These are phyloP conservation scores for Gyrodactylus salaris DNA, from an alignment of 1,140 invertebrate species.

Conservation along the genomic window DNA sequence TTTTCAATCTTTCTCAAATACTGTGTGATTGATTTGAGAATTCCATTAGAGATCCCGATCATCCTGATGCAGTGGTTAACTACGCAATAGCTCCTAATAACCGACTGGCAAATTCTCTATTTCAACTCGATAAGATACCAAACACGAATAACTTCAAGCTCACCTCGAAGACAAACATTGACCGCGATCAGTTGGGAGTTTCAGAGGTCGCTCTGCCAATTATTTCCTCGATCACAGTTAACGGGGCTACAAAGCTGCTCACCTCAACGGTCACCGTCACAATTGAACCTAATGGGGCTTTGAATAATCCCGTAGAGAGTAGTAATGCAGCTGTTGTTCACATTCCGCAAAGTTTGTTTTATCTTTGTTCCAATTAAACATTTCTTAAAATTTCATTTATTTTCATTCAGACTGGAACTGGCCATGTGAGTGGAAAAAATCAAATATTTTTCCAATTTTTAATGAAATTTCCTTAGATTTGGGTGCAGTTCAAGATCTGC, in stretches of 20 bases:
- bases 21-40: no score
- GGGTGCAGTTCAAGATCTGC: background rate
- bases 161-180: background rate
- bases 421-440: background rate
- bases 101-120: background rate
- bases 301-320: background rate
- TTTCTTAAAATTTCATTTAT: background rate
- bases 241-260: background rate
- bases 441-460: background rate
- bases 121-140: background rate
- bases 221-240: background rate
- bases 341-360: background rate
- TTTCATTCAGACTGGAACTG: background rate
- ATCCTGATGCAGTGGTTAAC: background rate
- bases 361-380: background rate
- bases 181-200: background rate
- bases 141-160: background rate
- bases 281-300: background rate
- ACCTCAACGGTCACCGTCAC: background rate
- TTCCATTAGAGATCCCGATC: background rate
- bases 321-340: background rate
- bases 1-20: no score
- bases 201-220: background rate
- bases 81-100: background rate
- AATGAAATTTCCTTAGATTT: background rate